These are phyloP conservation scores for Athetis lepigone DNA, from an alignment of 2,888 invertebrate species.

Conservation along the genomic window DNA sequence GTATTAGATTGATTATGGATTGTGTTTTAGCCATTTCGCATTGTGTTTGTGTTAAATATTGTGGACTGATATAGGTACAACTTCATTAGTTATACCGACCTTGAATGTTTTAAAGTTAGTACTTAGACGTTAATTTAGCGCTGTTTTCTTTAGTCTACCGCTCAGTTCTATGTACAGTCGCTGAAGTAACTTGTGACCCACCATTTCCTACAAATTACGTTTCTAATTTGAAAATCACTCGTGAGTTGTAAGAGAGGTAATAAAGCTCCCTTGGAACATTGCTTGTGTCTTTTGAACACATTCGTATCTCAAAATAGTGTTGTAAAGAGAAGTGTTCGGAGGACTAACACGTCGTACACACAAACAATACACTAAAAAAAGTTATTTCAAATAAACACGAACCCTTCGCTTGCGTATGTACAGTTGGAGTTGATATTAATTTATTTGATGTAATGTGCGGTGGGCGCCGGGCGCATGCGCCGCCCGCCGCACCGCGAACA, in stretches of 20 bases:
- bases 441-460: slow-evolving; percentile 82
- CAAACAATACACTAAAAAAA: slow-evolving; percentile 71
- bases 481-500: slow-evolving; percentile 77
- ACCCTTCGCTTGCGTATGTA: slow-evolving; percentile 67
- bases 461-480: slow-evolving; percentile 80
- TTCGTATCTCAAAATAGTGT: slow-evolving; percentile 64
- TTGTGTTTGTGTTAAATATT: slow-evolving; percentile 39
- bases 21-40: slow-evolving; percentile 54
- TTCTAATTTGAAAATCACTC: slow-evolving; percentile 32
- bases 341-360: slow-evolving; percentile 62
- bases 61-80: slow-evolving; percentile 29
- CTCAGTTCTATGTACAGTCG: slow-evolving; percentile 38
- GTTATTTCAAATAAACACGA: slow-evolving; percentile 71
- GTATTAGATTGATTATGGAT: slow-evolving; percentile 63
- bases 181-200: slow-evolving; percentile 24
- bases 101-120: slow-evolving; percentile 39
- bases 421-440: slow-evolving; percentile 77
- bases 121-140: slow-evolving; percentile 15
- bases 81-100: slow-evolving; percentile 35
- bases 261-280: slow-evolving; percentile 53
- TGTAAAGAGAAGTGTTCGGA: slow-evolving; percentile 62
- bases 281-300: slow-evolving; percentile 56
- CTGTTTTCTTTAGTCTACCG: slow-evolving; percentile 19
- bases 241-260: slow-evolving; percentile 49
- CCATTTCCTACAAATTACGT: slow-evolving; percentile 36